phyloP scores from a whole-genome alignment of 2,888 invertebrate genomes.

The Andrena praecox region DNA sequence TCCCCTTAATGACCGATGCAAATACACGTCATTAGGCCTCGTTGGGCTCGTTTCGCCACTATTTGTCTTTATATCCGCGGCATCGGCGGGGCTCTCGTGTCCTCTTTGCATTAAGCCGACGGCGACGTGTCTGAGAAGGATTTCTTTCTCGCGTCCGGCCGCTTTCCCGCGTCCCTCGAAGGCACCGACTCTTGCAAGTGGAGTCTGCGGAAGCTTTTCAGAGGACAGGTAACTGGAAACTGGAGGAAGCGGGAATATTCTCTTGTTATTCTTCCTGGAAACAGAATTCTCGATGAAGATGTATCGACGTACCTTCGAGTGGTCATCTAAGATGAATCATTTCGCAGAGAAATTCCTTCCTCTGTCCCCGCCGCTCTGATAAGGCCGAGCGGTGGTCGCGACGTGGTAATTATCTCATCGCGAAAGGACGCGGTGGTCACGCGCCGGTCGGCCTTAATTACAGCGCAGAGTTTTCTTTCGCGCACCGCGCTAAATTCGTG shows the following conservation, averaged over 20 bases:
- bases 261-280: too few relatives aligned
- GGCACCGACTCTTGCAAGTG: not conserved
- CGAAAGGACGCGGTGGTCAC: conserved; percentile 18
- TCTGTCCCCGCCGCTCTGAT: not conserved
- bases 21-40: conserved; percentile 75
- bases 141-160: conserved; percentile 29
- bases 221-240: not conserved
- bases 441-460: conserved; percentile 25
- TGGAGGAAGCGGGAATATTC: not conserved
- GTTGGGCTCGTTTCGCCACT: conserved; percentile 76
- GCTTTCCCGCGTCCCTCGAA: conserved; percentile 7
- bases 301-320: too few relatives aligned
- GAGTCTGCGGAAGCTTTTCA: not conserved
- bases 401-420: conserved; percentile 44
- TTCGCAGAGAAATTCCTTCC: not conserved
- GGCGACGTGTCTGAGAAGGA: conserved; percentile 8
- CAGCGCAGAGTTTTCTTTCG: conserved; percentile 3
- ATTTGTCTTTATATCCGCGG: conserved; percentile 75
- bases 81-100: conserved; percentile 33
- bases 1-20: conserved; percentile 75
- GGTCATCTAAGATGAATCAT: not conserved
- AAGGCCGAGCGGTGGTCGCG: conserved; percentile 6
- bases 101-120: conserved; percentile 32
- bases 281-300: too few relatives aligned
- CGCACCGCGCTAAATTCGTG: conserved; percentile 9